Base-by-base conservation (phyloP, 2,113 vertebrate species). In the Chaetodon trifascialis region DNA sequence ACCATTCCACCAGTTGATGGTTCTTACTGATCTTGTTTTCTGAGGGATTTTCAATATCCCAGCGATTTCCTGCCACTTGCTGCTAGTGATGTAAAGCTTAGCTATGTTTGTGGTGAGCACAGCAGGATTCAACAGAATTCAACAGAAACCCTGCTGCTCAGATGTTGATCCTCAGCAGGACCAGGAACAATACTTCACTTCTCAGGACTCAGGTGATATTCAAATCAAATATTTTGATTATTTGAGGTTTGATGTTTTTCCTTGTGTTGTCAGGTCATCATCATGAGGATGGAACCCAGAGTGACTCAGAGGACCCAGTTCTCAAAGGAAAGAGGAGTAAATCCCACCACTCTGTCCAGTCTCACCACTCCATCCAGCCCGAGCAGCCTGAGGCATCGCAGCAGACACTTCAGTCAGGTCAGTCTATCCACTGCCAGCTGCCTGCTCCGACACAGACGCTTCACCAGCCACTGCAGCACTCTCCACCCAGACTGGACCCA, bases 221-320 rank as follows among this genome's bases (percentile, higher is more conserved):
- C 15, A 59, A 12, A 30, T 16, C 14, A 59, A 59, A 2, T 6
- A 7, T 23, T 40, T 10, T 46, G 11, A 56, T 40, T 15, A 30
- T 25, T 16, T 4, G 7, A 55, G 14, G 8, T 17, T 14, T 68
- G 1, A 6, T 62, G 2, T 4, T 12, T 72, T 21, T 58, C 0
- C 49, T 54, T 2, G 12, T 80, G 25, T 71, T 58, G 19, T 64
- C 87, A 99, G 98, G 96, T 85, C 96, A 97, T 79, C 96, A 96
- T 84, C 98, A 99, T 63, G 97, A 99, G 64, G 98, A 99, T 2
- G 98, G 98, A 66, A 99, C 98, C 0, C 98, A 99, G 91, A 99
- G 98, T 0, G 98, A 99, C 90, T 97, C 97, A 0, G 98, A 99
- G 89, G 97, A 97, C 82, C 97, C 96, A 0, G 78, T 94, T 14